Evolutionary conservation across 2,888 invertebrate species (phyloP).

Genomic region (Tanytarsus gracilentus): DNA sequence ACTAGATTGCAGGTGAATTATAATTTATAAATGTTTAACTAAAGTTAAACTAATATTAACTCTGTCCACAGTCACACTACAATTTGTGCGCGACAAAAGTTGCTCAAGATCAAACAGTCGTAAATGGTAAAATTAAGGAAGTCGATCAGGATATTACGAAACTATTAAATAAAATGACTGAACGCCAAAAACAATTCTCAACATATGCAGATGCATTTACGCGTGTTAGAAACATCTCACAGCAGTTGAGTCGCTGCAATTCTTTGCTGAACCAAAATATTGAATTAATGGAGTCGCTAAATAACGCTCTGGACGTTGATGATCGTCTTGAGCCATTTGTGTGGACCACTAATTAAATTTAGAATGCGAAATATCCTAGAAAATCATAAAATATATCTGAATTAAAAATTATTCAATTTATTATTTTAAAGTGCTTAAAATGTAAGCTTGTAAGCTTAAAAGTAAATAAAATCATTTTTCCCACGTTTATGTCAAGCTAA

Average conservation of each 20-base stretch:
- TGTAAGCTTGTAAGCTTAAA: no score
- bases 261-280: slow-evolving; percentile 73
- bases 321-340: slow-evolving; percentile 81
- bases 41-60: neutral
- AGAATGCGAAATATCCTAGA: no score
- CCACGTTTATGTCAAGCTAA: no score
- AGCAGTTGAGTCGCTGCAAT: slow-evolving; percentile 73
- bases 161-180: slow-evolving; percentile 59
- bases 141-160: slow-evolving; percentile 63
- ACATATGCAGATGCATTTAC: slow-evolving; percentile 78
- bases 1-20: slow-evolving; percentile 56
- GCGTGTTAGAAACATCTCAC: slow-evolving; percentile 72
- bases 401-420: no score
- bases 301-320: slow-evolving; percentile 69
- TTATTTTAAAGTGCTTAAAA: no score
- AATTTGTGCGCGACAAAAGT: slow-evolving; percentile 73
- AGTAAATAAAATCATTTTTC: no score
- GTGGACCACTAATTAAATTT: slow-evolving; percentile 61
- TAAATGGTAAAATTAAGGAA: slow-evolving; percentile 68
- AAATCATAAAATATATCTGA: no score
- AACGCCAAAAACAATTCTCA: slow-evolving; percentile 74
- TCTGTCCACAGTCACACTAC: slow-evolving; percentile 51
- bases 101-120: slow-evolving; percentile 65
- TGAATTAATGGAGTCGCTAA: slow-evolving; percentile 76
- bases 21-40: neutral